Evolutionary conservation across 2,888 invertebrate species (phyloP), one percentile per base, ranked within the genome.

Genomic region (Mermis nigrescens): DNA sequence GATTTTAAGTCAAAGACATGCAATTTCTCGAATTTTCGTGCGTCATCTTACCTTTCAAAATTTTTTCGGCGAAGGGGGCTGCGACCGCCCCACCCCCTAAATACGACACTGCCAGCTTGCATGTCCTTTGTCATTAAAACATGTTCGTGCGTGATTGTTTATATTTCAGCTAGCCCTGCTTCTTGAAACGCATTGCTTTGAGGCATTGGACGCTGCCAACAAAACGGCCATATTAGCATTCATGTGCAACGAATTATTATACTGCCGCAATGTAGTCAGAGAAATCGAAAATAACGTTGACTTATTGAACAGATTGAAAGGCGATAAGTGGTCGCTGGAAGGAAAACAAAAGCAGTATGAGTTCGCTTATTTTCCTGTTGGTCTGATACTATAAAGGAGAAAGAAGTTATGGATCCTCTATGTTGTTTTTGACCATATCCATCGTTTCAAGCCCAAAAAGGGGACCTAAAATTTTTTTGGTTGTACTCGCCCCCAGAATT

Each of bases 201-300:
- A 88, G 60, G 82, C 89, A 0, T 77, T 94, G 1, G 84, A 82
- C 71, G 82, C 90, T 1, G 84, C 85, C 0, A 82, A 83, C 65
- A 94, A 94, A 73, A 84, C 89, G 0, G 82, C 84, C 64, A 85
- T 92, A 68, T 76, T 94, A 55, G 86, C 87, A 1, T 90, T 85
- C 76, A 79, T 94, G 29, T 92, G 92, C 76, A 88, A 94, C 75
- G 92, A 95, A 74, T 79, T 95, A 66, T 79, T 94, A 52, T 86
- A 89, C 75, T 91, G 90, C 74, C 89, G 90, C 75, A 82, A 86
- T 12, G 85, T 92, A 64, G 78, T 48, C 68, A 80, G 85, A 32
- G 91, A 92, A 74, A 84, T 94, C 59, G 94, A 94, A 69, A 82
- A 80, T 31, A 83, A 84, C 62, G 78, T 94, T 55, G 92, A 94